Conservation (phyloP, 1,140 invertebrate species). For the Drosophila virilis region DNA sequence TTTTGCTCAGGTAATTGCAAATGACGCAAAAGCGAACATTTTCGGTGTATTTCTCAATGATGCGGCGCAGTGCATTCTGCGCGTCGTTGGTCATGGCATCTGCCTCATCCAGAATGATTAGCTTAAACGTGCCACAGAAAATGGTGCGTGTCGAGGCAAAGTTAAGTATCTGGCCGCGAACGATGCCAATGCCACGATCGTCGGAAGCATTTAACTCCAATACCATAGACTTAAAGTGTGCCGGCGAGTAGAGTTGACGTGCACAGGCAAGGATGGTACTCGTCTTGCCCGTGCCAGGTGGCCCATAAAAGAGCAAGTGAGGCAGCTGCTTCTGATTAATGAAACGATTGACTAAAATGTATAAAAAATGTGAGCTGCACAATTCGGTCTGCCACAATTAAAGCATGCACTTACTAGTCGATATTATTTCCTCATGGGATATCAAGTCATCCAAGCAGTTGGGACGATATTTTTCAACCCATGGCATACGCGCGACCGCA, state of each 20-base stretch:
- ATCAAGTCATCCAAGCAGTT: constrained; percentile 95
- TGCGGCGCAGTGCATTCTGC: constrained; percentile 98
- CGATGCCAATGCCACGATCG: constrained; percentile 98
- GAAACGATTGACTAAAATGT: constrained; percentile 93
- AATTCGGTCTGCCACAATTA: neutral
- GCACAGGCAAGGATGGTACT: constrained; percentile 99
- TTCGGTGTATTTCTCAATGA: constrained; percentile 99
- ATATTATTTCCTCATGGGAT: constrained; percentile 98
- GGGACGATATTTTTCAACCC: constrained; percentile 99
- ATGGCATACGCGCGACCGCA: constrained; percentile 68
- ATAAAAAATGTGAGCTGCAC: neutral
- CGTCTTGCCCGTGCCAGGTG: constrained; percentile 99
- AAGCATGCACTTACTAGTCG: constrained; percentile 91
- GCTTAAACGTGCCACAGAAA: constrained; percentile 96
- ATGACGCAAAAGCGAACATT: constrained; percentile 99
- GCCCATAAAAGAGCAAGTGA: constrained; percentile 99
- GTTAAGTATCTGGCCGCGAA: constrained; percentile 97
- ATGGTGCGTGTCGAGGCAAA: constrained; percentile 99
- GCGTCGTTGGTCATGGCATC: constrained; percentile 99
- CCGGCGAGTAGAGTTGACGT: constrained; percentile 94
- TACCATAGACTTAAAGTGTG: constrained; percentile 89
- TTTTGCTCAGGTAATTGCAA: constrained; percentile 99
- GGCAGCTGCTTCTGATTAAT: constrained; percentile 96
- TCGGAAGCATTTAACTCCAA: constrained; percentile 99
- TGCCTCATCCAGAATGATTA: constrained; percentile 99